A percentile compares a stretch with the other conserved stretches of the same genome.
These are phyloP conservation scores for Oreotrochilus melanogaster DNA, from an alignment of 2,113 vertebrate species.

Conservation along the genomic window DNA sequence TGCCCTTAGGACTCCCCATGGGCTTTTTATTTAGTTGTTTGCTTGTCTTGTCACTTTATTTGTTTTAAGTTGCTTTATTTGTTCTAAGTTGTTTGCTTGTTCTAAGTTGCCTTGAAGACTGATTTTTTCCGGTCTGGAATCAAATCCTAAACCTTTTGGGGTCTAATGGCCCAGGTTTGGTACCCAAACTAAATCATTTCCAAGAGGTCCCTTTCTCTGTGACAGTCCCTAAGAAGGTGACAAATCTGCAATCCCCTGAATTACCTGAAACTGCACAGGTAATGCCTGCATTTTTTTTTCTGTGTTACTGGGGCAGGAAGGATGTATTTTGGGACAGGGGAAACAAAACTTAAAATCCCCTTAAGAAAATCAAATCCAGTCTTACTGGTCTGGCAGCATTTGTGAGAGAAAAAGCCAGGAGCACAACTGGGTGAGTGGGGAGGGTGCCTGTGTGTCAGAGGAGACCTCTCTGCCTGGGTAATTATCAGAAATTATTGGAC, in stretches of 20 bases:
- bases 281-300: conserved; percentile 8
- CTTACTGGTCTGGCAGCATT: conserved; percentile 6
- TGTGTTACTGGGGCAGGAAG: not conserved
- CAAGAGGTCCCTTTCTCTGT: not conserved
- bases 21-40: not conserved
- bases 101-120: not conserved
- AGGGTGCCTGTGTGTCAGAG: not conserved
- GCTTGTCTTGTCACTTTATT: not conserved
- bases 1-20: not conserved
- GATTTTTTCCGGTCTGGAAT: not conserved
- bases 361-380: not conserved
- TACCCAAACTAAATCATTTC: fast-evolving
- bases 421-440: not conserved
- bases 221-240: not conserved
- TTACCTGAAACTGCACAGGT: not conserved
- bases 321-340: not conserved
- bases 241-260: not conserved
- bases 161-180: fast-evolving
- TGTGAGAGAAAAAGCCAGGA: not conserved
- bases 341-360: not conserved
- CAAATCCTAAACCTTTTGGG: not conserved
- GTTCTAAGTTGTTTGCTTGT: not conserved
- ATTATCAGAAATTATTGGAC: not conserved
- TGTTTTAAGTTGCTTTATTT: too few relatives aligned
- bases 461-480: not conserved